Evolutionary conservation across 2,113 vertebrate species (phyloP).

Genomic region (Rallus limicola): DNA sequence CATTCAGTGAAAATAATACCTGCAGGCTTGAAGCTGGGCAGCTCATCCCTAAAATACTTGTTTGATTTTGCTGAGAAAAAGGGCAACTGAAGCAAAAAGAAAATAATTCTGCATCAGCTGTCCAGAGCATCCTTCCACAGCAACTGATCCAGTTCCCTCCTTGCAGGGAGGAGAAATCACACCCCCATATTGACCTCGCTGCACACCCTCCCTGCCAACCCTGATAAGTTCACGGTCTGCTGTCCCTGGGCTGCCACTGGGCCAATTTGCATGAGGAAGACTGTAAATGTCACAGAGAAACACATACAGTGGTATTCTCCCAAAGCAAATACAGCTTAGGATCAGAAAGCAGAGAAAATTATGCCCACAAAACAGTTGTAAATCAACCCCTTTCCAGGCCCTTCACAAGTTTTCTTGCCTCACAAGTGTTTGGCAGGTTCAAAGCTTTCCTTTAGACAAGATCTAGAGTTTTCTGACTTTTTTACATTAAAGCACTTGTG

Average conservation of each 20-base stretch:
- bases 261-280: constrained; percentile 1
- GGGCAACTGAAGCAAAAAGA: background rate
- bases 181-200: background rate
- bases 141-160: background rate
- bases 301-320: background rate
- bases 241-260: background rate
- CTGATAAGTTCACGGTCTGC: background rate
- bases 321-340: background rate
- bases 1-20: background rate
- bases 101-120: background rate
- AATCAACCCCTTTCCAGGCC: background rate
- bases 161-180: background rate
- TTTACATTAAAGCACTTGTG: background rate
- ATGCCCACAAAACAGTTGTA: background rate
- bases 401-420: background rate
- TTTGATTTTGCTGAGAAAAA: background rate
- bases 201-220: background rate
- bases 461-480: background rate
- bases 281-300: background rate
- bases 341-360: background rate
- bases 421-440: background rate
- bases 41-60: background rate
- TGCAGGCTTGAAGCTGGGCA: background rate
- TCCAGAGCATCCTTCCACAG: background rate
- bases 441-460: background rate